These are phyloP conservation scores for Hemibagrus wyckioides DNA, from an alignment of 2,113 vertebrate species.

Conservation along the genomic window DNA sequence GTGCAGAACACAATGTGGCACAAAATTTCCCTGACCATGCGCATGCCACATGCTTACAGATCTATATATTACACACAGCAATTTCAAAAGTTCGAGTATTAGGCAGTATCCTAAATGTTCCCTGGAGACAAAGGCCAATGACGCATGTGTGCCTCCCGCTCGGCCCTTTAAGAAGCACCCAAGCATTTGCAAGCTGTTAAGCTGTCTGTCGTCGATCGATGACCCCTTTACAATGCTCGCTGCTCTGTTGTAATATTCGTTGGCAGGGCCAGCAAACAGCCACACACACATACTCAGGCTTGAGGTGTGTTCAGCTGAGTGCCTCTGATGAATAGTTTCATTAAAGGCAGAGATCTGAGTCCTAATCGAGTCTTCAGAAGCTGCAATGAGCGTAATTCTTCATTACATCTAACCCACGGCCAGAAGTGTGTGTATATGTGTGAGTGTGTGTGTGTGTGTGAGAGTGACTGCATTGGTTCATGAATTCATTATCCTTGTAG, in stretches of 20 bases:
- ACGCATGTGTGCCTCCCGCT: conserved; percentile 20
- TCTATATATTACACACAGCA: conserved; percentile 14
- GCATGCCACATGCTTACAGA: conserved; percentile 3
- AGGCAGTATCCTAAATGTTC: conserved; percentile 12
- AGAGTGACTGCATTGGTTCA: too few relatives aligned
- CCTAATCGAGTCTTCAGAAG: conserved; percentile 57
- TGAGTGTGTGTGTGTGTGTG: neutral
- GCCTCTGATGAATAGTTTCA: conserved; percentile 58
- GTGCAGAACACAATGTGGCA: neutral
- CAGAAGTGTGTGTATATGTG: conserved; percentile 12
- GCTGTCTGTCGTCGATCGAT: conserved; percentile 48
- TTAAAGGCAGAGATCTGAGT: conserved; percentile 53
- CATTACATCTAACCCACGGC: conserved; percentile 52
- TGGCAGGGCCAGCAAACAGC: conserved; percentile 15
- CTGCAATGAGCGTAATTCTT: conserved; percentile 55
- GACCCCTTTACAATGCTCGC: conserved; percentile 40
- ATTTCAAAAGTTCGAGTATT: conserved; percentile 28
- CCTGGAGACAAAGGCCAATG: conserved; percentile 43
- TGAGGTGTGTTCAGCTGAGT: conserved; percentile 50
- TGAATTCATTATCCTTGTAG: neutral
- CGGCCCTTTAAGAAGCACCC: conserved; percentile 46
- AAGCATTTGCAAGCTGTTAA: conserved; percentile 45
- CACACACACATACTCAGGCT: conserved; percentile 35
- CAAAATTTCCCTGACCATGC: neutral
- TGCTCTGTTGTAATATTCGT: conserved; percentile 44